A percentile compares a stretch with the other conserved stretches of the same genome.
Evolutionary conservation across 2,113 vertebrate species (phyloP).

Genomic region (Crotalus tigris): DNA sequence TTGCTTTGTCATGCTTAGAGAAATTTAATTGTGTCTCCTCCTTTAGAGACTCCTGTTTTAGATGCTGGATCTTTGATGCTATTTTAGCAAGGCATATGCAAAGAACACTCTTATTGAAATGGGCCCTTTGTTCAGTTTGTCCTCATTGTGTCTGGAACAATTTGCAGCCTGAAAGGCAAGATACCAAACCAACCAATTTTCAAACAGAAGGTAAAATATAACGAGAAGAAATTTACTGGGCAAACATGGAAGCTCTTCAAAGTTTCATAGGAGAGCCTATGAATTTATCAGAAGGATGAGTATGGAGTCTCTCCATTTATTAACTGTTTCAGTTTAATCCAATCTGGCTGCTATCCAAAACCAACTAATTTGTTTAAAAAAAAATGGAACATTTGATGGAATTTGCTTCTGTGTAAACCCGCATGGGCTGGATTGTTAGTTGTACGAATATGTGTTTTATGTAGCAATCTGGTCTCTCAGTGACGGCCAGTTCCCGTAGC

Average conservation of each 20-base stretch:
- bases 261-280: not conserved
- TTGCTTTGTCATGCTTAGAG: not conserved
- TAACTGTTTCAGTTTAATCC: conserved; percentile 1
- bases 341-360: not conserved
- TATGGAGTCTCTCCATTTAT: conserved; percentile 10
- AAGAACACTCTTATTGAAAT: not conserved
- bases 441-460: conserved; percentile 33
- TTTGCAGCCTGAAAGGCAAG: not conserved
- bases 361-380: not conserved
- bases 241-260: not conserved
- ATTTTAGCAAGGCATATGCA: not conserved
- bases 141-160: not conserved
- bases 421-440: conserved; percentile 21
- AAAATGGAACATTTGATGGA: not conserved
- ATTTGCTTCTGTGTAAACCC: not conserved
- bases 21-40: not conserved
- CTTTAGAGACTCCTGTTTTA: not conserved
- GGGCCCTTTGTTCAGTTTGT: not conserved
- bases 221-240: not conserved
- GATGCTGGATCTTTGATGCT: not conserved
- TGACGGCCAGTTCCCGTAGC: conserved; percentile 64
- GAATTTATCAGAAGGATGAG: conserved; percentile 31
- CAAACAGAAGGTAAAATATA: not conserved
- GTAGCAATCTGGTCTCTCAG: conserved; percentile 58
- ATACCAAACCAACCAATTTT: not conserved